Percentiles rank a stretch among this genome's conserved stretches.
Conservation (phyloP, 2,888 invertebrate species). For the Clivina fossor region DNA sequence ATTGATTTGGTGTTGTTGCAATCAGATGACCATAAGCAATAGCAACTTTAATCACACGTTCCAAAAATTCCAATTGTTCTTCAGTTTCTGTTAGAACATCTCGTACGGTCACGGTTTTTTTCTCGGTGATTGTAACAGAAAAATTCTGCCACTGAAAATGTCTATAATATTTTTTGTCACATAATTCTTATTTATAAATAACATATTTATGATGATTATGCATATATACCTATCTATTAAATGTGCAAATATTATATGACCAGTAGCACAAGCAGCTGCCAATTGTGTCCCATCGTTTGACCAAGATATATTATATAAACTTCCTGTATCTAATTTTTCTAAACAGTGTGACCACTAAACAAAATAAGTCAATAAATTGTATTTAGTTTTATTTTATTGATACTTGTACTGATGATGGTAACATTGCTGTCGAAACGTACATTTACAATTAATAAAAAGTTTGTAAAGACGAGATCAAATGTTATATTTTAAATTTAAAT, state of each 20-base stretch:
- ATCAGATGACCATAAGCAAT: slow-evolving; percentile 85
- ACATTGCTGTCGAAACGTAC: no score
- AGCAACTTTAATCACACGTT: slow-evolving; percentile 85
- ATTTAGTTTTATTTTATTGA: no score
- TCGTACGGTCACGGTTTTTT: slow-evolving; percentile 77
- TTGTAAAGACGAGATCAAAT: no score
- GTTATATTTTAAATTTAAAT: no score
- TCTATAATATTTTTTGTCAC: slow-evolving; percentile 54
- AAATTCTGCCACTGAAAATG: slow-evolving; percentile 81
- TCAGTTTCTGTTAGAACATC: slow-evolving; percentile 81
- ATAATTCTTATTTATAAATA: no score
- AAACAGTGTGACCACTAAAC: slow-evolving; percentile 90
- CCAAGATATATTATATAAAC: slow-evolving; percentile 89
- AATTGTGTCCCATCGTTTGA: slow-evolving; percentile 95
- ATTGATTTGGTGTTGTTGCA: slow-evolving; percentile 88
- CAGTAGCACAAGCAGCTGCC: slow-evolving; percentile 92
- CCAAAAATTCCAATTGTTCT: slow-evolving; percentile 90
- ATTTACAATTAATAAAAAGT: no score
- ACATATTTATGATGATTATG: not conserved
- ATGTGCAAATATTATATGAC: slow-evolving; percentile 87
- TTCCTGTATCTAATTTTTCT: slow-evolving; percentile 86
- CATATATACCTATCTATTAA: slow-evolving; percentile 76
- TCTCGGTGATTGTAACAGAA: slow-evolving; percentile 73
- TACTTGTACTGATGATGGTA: no score
- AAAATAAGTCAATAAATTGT: no score